Evolutionary conservation across 1,140 invertebrate species (phyloP), one percentile per base, ranked within the genome.

Genomic region (Eurosta solidaginis): DNA sequence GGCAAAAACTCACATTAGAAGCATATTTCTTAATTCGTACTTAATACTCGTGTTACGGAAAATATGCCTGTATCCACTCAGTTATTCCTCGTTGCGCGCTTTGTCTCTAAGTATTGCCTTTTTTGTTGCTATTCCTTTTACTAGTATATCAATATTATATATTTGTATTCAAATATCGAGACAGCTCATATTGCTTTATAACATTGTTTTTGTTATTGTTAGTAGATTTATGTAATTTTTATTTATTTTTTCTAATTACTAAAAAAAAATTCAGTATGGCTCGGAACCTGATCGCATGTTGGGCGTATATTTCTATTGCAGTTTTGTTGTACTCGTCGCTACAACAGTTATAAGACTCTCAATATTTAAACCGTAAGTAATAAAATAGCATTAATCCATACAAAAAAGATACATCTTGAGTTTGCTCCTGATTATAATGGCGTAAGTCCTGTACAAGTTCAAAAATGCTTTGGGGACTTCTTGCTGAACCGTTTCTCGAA

Each of bases 281-380:
- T 91, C 91, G 79, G 93, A 95, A 84, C 91, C 92, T 68, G 95
- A 97, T 88, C 90, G 92, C 79, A 96, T 96, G 95, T 90, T 96
- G 77, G 92, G 92, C 50, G 91, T 94, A 2, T 96, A 97, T 84
- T 95, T 96, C 87, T 89, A 93, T 42, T 96, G 94, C 89, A 93
- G 94, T n/a, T 88, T 94, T 22, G 88, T 94, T 52, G 91, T 96
- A 77, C 93, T 92, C 80, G 80, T 92, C 27, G 90, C 92, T 36
- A 90, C 95, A 45, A 88, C 92, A 27, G 81, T 91, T 22, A 91
- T 93, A 17, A 91, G 93, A 77, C 80, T 93, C 14, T 88, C 93
- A 27, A 91, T 94, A 40, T 93, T 94, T 82, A 91, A 92, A 78
- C 87, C 91, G 92, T 93, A 90, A 83, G 84, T 85, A 20, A 4